A percentile compares a stretch with the other conserved stretches of the same genome.
Conservation (phyloP, 2,797 vertebrate species). For the Mus caroli region DNA sequence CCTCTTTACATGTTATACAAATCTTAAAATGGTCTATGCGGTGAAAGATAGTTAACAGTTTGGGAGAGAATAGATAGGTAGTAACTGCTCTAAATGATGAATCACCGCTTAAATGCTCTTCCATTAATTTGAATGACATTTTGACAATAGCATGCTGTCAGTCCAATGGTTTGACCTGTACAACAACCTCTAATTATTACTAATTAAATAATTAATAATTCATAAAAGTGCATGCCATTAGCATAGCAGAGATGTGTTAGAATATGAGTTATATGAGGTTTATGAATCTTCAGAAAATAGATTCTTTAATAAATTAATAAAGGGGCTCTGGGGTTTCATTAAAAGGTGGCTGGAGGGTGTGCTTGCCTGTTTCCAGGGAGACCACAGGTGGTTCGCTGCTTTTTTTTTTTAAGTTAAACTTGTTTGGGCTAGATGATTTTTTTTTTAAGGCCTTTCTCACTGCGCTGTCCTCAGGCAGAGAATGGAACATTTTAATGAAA, state of each 20-base stretch:
- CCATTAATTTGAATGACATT: conserved; percentile 88
- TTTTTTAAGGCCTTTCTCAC: conserved; percentile 90
- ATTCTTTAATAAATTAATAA: conserved; percentile 96
- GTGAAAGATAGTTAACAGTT: conserved; percentile 66
- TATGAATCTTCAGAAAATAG: conserved; percentile 95
- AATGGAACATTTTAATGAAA: conserved; percentile 94
- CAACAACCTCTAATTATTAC: conserved; percentile 92
- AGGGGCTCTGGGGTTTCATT: conserved; percentile 96
- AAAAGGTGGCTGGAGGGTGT: conserved; percentile 96
- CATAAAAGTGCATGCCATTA: conserved; percentile 90
- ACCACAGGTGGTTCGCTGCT: conserved; percentile 94
- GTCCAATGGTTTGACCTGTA: conserved; percentile 91
- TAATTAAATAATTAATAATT: conserved; percentile 96
- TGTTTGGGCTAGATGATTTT: conserved; percentile 94
- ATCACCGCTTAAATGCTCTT: conserved; percentile 76
- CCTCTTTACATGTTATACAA: conserved; percentile 65
- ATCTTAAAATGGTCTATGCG: conserved; percentile 63
- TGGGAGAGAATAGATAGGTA: not conserved
- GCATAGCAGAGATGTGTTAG: conserved; percentile 92
- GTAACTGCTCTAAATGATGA: conserved; percentile 51
- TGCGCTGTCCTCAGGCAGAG: conserved; percentile 92
- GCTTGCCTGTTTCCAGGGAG: conserved; percentile 93
- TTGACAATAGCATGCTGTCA: conserved; percentile 89
- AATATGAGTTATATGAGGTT: conserved; percentile 92
- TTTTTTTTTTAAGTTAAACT: conserved; percentile 92